Evolutionary conservation across 2,113 vertebrate genomes (phyloP).

Genomic region (Otis tarda): DNA sequence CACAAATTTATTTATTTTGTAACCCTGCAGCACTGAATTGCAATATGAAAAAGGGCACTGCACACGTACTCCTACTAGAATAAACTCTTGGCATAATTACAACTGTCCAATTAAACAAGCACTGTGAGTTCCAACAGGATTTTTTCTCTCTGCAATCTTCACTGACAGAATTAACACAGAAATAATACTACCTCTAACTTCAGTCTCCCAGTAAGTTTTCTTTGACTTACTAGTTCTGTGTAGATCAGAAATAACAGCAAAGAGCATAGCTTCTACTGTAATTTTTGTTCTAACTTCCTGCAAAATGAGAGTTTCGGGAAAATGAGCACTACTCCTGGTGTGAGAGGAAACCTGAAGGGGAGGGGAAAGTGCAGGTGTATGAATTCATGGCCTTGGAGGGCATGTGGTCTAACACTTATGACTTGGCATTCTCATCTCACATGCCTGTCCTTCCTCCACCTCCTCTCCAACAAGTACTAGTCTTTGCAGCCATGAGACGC

Average conservation of each 20-base stretch:
- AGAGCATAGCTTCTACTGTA: not conserved
- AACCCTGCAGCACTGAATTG: not conserved
- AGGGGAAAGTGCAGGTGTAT: accelerated
- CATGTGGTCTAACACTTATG: not conserved
- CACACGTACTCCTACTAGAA: not conserved
- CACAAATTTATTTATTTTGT: not conserved
- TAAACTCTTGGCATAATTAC: not conserved
- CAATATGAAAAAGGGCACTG: not conserved
- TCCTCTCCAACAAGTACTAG: not conserved
- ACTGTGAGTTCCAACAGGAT: not conserved
- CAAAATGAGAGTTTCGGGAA: not conserved
- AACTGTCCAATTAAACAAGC: not conserved
- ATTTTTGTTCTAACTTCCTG: not conserved
- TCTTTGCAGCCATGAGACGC: not conserved
- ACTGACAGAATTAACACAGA: not conserved
- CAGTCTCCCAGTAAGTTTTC: not conserved
- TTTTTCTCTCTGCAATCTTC: not conserved
- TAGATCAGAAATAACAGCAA: not conserved
- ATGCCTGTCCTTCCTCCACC: not conserved
- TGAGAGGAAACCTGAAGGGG: not conserved
- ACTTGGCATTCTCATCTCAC: not conserved
- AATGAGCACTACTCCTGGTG: not conserved
- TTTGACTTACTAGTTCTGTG: not conserved
- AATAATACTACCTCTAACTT: not conserved
- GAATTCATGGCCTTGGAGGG: not conserved